Conservation (phyloP, 2,888 invertebrate genomes). For the Pyrochroa serraticornis region DNA sequence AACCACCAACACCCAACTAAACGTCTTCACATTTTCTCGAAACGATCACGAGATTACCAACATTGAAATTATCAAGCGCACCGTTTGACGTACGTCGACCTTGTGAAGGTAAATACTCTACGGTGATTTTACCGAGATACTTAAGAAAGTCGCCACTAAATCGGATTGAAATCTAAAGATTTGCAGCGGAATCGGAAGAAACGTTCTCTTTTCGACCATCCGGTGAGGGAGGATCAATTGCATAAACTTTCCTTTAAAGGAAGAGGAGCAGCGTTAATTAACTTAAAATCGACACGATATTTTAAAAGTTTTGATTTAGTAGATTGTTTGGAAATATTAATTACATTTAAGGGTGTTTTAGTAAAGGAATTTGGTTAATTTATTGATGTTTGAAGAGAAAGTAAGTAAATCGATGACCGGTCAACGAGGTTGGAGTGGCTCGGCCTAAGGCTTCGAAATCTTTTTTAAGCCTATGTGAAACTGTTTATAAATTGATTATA, state of each 20-base stretch:
- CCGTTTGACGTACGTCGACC: constrained; percentile 30
- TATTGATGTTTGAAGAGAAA: too few relatives aligned
- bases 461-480: not conserved
- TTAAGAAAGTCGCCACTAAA: not conserved
- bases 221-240: not conserved
- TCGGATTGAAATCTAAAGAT: not conserved
- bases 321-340: too few relatives aligned
- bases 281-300: too few relatives aligned
- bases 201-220: not conserved
- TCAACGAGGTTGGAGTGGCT: too few relatives aligned
- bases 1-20: not conserved
- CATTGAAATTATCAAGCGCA: constrained; percentile 14
- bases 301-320: not conserved
- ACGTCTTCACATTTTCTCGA: constrained; percentile 6
- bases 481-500: not conserved
- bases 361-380: too few relatives aligned
- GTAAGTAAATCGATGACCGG: too few relatives aligned
- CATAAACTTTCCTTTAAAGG: not conserved
- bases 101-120: constrained; percentile 40
- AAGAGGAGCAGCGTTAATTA: not conserved
- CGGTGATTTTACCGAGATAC: constrained; percentile 2
- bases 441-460: not conserved
- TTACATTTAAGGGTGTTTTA: too few relatives aligned
- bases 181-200: not conserved
- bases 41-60: constrained; percentile 21